These are phyloP conservation scores for Stichodactyla helianthus DNA, from an alignment of 64 coral and sea anemone species.

Conservation along the genomic window DNA sequence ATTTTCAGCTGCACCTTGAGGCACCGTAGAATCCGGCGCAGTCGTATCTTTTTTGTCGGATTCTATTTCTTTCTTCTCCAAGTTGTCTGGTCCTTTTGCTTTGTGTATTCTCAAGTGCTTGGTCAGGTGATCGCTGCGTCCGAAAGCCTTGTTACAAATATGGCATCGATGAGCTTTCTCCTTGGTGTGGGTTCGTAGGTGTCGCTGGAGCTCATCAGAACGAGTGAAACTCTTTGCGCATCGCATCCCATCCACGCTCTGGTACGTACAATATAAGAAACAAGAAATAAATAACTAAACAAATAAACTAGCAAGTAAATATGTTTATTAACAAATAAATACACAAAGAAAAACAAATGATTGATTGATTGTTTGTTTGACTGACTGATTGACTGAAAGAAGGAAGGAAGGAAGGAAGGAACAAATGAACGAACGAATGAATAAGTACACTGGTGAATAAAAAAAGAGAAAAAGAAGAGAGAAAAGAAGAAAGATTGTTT, in stretches of 20 bases:
- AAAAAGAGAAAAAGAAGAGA: no score
- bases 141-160: conserved; percentile 81
- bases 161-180: conserved; percentile 64
- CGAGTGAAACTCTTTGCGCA: conserved; percentile 87
- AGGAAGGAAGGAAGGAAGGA: no score
- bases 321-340: no score
- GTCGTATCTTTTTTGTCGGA: neutral
- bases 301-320: no score
- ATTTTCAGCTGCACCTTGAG: neutral
- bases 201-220: conserved; percentile 83
- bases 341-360: no score
- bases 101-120: conserved; percentile 79
- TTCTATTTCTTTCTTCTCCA: neutral
- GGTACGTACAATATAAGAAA: neutral
- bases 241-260: neutral
- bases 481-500: no score
- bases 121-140: conserved; percentile 78
- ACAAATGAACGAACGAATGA: no score
- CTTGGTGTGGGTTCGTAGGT: conserved; percentile 82
- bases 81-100: neutral
- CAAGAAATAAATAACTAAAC: neutral
- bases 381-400: no score
- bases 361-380: no score
- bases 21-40: neutral
- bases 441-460: no score